Conservation (phyloP, 2,888 invertebrate genomes). For the Parnassius mnemosyne region DNA sequence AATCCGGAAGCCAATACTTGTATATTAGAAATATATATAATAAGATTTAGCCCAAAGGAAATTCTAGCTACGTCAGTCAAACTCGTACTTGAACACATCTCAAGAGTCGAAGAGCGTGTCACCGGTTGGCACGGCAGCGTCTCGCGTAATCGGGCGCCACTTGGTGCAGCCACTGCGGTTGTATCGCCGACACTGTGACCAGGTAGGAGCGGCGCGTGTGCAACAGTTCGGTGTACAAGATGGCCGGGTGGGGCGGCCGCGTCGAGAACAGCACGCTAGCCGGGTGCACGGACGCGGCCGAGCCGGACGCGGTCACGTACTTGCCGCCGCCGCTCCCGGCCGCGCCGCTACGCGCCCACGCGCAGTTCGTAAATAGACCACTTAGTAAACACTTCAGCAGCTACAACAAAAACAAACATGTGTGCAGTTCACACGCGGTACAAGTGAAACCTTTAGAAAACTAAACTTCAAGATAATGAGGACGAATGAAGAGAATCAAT, state of each 20-base stretch:
- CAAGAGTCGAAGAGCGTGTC: constrained; percentile 37
- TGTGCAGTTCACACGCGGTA: no score
- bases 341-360: constrained; percentile 86
- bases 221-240: constrained; percentile 93
- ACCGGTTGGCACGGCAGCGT: constrained; percentile 57
- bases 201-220: constrained; percentile 91
- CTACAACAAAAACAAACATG: constrained; percentile 41
- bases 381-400: constrained; percentile 88
- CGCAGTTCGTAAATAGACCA: constrained; percentile 93
- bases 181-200: constrained; percentile 87
- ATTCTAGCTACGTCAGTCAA: neutral
- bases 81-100: neutral
- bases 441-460: no score
- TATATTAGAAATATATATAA: no score
- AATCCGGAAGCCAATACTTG: no score
- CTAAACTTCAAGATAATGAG: no score
- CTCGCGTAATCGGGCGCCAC: constrained; percentile 64
- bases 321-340: constrained; percentile 81
- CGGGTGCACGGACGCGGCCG: constrained; percentile 89
- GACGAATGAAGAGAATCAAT: no score
- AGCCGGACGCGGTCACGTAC: constrained; percentile 64
- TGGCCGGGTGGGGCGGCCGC: constrained; percentile 85
- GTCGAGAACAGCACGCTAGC: constrained; percentile 83
- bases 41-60: neutral
- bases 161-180: constrained; percentile 87